Base-by-base conservation (phyloP, 1,140 invertebrate species). In the Aphaenogaster floridana region DNA sequence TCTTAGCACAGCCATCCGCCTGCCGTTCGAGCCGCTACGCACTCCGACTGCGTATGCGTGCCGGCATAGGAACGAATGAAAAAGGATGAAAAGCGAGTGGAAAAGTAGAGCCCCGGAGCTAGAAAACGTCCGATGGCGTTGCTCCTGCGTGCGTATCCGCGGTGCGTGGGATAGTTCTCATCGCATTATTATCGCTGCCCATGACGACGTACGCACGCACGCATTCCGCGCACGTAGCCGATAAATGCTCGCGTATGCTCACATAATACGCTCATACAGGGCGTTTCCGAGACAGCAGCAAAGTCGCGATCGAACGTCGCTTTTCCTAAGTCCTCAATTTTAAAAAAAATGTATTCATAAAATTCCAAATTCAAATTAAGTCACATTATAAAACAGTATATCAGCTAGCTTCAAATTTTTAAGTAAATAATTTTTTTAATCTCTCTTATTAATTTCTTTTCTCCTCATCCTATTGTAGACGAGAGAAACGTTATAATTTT, bases 111-210 rank as follows among this genome's bases (percentile, higher is more conserved):
- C 76, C 86, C 66, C 68, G 57, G 59, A 50, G 83, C 74, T 90
- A 77, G 89, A 90, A 91, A 92, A 91, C 66, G 83, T 21, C 77
- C 48, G 77, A 42, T 64, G 21, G 64, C 66, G 81, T 63, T 88
- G 79, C 78, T 80, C 34, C 36, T 59, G 59, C 78, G 86, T 79
- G 74, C 77, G 86, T 90, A 91, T 87, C 85, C 84, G 88, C 85
- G 74, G 42, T 89, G 93, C 94, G 94, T 95, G 94, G 93, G 94
- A 95, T 94, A 94, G 93, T 95, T 95, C 94, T 92, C 94, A 95
- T 93, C 92, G 87, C 92, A 89, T 94, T 93, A 95, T 94, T 92
- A 93, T 87, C 90, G 84, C 86, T 89, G 89, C 76, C 69, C 88
- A 68, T 64, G 84, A 66, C 69, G 78, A 21, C 61, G 61, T 88